Base-by-base conservation (phyloP, 1,140 invertebrate genomes). In the Drosophila sechellia region DNA sequence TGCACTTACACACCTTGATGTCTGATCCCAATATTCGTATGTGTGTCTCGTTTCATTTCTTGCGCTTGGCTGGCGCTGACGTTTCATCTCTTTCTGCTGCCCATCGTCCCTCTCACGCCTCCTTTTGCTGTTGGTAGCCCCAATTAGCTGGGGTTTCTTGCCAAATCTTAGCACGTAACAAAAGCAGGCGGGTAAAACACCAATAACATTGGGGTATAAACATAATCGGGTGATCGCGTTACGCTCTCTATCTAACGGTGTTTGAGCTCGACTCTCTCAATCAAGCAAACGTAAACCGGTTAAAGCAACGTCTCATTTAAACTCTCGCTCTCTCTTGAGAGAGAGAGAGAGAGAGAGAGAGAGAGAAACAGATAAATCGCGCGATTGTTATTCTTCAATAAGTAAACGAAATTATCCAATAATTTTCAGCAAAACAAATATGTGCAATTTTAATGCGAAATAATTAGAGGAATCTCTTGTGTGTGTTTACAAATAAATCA, bases 131-230 rank as follows among this genome's bases (percentile, higher is more conserved):
- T 60, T 65, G 37, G 74, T 59, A 77, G 60, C 61, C 57, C 49
- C 83, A 87, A 86, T 86, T 86, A 86, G 81, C 48, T 63, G 77
- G 75, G 59, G 8, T 77, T 73, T 42, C 75, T 86, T 76, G 79
- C 70, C 65, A 75, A 87, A 81, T 72, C 69, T 79, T 70, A 6
- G 83, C 83, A 81, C 83, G 78, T 81, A 86, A 86, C 81, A 45
- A 43, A 81, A 87, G 79, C 71, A 81, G 78, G 20, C 17, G 48
- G 43, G 54, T 43, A 40, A 55, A 42, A 27, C 37, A 69, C 49
- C 20, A 70, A 57, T 64, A 49, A 70, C 65, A 70, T 46, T 46
- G 55, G 46, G 65, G 66, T 42, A 79, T 83, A 70, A 86, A 55
- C 84, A 87, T 79, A 87, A 87, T 83, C 70, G 61, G 63, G 63